Conservation (phyloP, 2,113 vertebrate species). For the Lota lota region DNA sequence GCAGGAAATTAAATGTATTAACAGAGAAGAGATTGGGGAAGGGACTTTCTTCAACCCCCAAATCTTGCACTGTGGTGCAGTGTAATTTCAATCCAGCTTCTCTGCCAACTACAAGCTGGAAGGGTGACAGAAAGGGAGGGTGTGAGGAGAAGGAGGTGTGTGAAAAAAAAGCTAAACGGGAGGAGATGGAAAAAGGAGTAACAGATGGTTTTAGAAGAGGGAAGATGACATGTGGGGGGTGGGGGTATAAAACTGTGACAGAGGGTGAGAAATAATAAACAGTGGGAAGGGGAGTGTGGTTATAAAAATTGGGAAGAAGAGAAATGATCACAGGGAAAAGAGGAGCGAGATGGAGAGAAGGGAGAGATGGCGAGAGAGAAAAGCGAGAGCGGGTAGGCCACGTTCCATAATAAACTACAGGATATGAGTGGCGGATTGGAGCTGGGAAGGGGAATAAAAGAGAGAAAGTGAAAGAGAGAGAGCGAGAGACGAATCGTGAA, state of each 20-base stretch:
- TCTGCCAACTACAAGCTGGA: conserved; percentile 31
- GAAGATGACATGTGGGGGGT: background rate
- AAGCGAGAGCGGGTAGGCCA: background rate
- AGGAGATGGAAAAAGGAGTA: background rate
- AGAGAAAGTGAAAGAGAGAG: background rate
- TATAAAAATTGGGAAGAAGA: background rate
- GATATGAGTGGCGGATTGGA: background rate
- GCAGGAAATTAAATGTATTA: conserved; percentile 66
- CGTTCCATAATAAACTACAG: background rate
- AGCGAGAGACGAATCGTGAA: background rate
- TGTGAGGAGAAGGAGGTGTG: background rate
- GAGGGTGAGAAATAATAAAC: background rate
- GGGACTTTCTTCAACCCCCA: conserved; percentile 22
- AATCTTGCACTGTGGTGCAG: conserved; percentile 49
- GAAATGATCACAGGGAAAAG: background rate
- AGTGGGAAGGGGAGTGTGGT: background rate
- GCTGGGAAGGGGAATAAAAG: background rate
- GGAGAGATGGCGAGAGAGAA: background rate
- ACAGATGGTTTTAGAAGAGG: too few relatives aligned
- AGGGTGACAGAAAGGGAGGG: conserved; percentile 7
- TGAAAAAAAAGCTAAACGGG: background rate
- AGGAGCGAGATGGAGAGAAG: background rate
- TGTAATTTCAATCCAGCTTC: conserved; percentile 46
- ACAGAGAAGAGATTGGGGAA: conserved; percentile 40
- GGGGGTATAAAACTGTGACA: background rate